phyloP scores from a whole-genome alignment of 2,797 vertebrate genomes.

The Decapterus maruadsi region DNA sequence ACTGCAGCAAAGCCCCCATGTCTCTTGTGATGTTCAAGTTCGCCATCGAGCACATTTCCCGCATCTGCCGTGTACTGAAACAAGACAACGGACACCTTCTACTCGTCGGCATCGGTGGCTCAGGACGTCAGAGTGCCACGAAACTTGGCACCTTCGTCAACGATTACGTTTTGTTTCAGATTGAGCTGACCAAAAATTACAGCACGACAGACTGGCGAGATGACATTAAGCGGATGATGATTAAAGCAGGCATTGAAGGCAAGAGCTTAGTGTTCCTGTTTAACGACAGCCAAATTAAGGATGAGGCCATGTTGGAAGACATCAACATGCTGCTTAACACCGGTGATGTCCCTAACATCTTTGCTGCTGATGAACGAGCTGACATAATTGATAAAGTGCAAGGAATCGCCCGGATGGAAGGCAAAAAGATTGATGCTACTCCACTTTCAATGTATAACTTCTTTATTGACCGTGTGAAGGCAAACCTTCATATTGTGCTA shows the following conservation, averaged over 20 bases:
- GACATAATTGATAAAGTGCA: constrained; percentile 94
- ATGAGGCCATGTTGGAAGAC: constrained; percentile 93
- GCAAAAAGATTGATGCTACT: constrained; percentile 89
- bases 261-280: constrained; percentile 91
- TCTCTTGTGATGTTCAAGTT: constrained; percentile 95
- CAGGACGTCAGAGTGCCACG: constrained; percentile 91
- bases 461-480: constrained; percentile 93
- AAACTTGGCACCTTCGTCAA: constrained; percentile 93
- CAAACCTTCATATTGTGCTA: constrained; percentile 94
- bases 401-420: constrained; percentile 85
- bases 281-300: constrained; percentile 93
- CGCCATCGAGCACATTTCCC: constrained; percentile 94
- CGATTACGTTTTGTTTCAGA: constrained; percentile 91
- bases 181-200: constrained; percentile 93
- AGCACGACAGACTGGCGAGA: constrained; percentile 90
- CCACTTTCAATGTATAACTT: constrained; percentile 94
- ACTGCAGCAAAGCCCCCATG: constrained; percentile 93
- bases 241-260: constrained; percentile 88
- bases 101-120: constrained; percentile 92
- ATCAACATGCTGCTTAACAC: constrained; percentile 95
- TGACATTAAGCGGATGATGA: constrained; percentile 92
- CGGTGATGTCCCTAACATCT: constrained; percentile 93
- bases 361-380: constrained; percentile 92
- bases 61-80: constrained; percentile 93
- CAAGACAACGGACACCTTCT: constrained; percentile 93